Evolutionary conservation across 2,797 vertebrate genomes (phyloP).

Genomic region (Amphiprion clarkii): DNA sequence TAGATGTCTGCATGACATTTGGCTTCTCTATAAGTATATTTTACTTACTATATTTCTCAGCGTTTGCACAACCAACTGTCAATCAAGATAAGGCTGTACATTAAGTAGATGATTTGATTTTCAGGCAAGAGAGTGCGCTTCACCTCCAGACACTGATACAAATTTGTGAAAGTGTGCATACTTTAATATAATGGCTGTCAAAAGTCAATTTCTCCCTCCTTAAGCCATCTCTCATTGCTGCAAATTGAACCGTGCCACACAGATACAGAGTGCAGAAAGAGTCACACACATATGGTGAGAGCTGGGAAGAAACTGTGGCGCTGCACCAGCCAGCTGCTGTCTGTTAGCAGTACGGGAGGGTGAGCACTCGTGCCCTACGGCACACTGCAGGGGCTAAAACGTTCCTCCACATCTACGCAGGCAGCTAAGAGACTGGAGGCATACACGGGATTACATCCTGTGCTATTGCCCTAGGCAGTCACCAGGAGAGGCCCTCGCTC

Average conservation of each 20-base stretch:
- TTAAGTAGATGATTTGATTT: conserved; percentile 75
- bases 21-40: conserved; percentile 56
- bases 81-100: conserved; percentile 72
- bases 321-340: conserved; percentile 62
- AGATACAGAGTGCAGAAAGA: conserved; percentile 50
- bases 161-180: conserved; percentile 71
- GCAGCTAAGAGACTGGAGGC: conserved; percentile 83
- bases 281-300: conserved; percentile 48
- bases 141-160: conserved; percentile 69
- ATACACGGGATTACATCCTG: conserved; percentile 83
- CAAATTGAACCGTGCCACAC: conserved; percentile 71
- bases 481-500: conserved; percentile 76
- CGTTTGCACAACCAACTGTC: conserved; percentile 63
- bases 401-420: conserved; percentile 83
- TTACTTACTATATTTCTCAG: conserved; percentile 53
- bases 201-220: conserved; percentile 76
- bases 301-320: conserved; percentile 50
- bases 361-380: conserved; percentile 82
- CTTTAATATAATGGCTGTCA: conserved; percentile 74
- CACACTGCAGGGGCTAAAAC: conserved; percentile 87
- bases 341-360: conserved; percentile 70
- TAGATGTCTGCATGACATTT: conserved; percentile 57
- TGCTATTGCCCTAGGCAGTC: conserved; percentile 81
- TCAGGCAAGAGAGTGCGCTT: conserved; percentile 58
- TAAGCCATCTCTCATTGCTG: conserved; percentile 66